These are phyloP conservation scores for Drosophila tropicalis DNA, from an alignment of 1,140 invertebrate genomes.

Conservation along the genomic window DNA sequence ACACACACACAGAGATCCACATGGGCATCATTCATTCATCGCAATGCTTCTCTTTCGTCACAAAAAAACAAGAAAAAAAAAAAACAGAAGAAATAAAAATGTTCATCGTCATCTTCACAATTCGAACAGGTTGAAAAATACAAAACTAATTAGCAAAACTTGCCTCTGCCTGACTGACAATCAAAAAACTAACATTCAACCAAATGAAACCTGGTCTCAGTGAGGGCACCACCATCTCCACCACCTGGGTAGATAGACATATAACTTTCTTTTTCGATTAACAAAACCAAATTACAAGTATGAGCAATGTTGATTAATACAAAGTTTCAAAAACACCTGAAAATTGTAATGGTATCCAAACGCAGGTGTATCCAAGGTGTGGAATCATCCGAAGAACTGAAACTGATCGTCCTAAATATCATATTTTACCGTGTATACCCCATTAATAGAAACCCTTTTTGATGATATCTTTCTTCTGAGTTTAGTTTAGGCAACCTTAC, in stretches of 20 bases:
- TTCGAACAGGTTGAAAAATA: slow-evolving; percentile 5
- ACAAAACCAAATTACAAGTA: background rate
- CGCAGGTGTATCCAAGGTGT: background rate
- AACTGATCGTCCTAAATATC: no score
- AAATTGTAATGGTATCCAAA: background rate
- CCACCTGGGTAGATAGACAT: background rate
- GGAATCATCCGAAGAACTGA: no score
- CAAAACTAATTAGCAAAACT: slow-evolving; percentile 20
- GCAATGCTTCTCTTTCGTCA: slow-evolving; percentile 12
- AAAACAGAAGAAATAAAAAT: background rate
- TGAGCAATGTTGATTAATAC: background rate
- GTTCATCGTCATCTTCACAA: slow-evolving; percentile 9
- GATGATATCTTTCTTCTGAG: no score
- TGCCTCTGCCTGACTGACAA: background rate
- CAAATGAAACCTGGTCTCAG: slow-evolving; percentile 1
- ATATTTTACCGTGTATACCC: no score
- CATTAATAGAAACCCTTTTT: no score
- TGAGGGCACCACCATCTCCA: background rate
- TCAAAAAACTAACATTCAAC: slow-evolving; percentile 5
- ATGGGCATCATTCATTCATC: slow-evolving; percentile 10
- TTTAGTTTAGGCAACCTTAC: no score
- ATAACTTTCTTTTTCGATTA: slow-evolving; percentile 7
- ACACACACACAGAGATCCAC: background rate
- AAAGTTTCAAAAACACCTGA: background rate
- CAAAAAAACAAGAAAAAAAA: no score